Base-by-base conservation (phyloP, 2,888 invertebrate genomes). In the Pristionchus japonicus region DNA sequence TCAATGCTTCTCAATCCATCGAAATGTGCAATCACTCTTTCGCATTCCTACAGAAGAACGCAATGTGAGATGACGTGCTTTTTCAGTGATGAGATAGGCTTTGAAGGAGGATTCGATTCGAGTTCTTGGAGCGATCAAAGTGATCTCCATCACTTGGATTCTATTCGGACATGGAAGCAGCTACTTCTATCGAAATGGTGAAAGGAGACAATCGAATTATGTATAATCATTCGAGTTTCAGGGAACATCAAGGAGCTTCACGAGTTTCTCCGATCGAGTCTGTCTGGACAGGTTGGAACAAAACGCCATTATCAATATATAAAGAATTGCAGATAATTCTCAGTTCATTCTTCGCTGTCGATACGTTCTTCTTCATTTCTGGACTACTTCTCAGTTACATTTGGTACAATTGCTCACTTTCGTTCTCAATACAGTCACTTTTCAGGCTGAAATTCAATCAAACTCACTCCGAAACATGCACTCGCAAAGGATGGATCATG, bases 321-420 rank as follows among this genome's bases (percentile, higher is more conserved):
- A 77, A 43, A 77, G 43, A 47, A 77, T 77, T 77, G 9, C 27
- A 77, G 77, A 77, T 77, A 47, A 77, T 77, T 77, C 77, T 77
- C n/a, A 43, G 43, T 43, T 77, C 77, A 11, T 77, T 77, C 77
- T 77, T 77, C 77, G 77, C 77, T 13, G 77, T 77, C 47, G 77
- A 77, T n/a, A 77, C 77, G 13, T 77, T 77, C 77, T 77, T 77
- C 77, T 77, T 77, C 43, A 77, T 77, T 27, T 77, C 77, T n/a
- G 77, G 77, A 9, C 43, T 77, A 6, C 77, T 77, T 40, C 77
- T 77, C n/a, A 77, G 43, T 47, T 77, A 77, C 43, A 47, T 77
- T 15, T 77, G 77, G 77, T 77, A 77, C 6, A 77, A 23, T 47
- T 4, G 1, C 0, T 13, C 1, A 13, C 15, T n/a, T 77, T 11